phyloP scores from a whole-genome alignment of 92 coral and sea anemone genomes.

The Palythoa caribaeorum region DNA sequence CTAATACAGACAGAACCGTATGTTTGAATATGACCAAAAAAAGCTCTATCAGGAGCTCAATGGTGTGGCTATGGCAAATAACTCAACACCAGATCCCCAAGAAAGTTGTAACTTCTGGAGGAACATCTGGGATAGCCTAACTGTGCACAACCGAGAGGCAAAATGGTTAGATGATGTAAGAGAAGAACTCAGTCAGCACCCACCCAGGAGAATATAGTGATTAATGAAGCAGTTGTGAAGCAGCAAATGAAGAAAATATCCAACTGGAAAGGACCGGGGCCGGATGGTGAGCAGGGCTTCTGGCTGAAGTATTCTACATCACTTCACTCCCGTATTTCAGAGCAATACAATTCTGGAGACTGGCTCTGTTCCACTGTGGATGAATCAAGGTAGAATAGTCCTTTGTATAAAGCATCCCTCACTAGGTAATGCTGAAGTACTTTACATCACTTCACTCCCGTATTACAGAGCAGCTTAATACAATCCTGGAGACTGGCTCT shows the following conservation, averaged over 20 bases:
- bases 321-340: constrained; percentile 34
- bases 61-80: constrained; percentile 3
- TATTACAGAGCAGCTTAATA: constrained; percentile 35
- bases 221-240: constrained; percentile 9
- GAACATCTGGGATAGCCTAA: constrained; percentile 41
- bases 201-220: constrained; percentile 18
- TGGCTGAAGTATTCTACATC: constrained; percentile 51
- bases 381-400: constrained; percentile 54
- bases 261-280: constrained; percentile 60
- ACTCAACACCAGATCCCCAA: constrained; percentile 1
- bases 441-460: constrained; percentile 20
- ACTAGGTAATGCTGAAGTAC: constrained; percentile 53
- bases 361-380: constrained; percentile 48
- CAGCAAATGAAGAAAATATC: constrained; percentile 30
- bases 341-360: constrained; percentile 23
- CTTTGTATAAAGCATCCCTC: constrained; percentile 40
- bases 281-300: constrained; percentile 51
- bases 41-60: constrained; percentile 49
- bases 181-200: constrained; percentile 11
- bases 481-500: constrained; percentile 5
- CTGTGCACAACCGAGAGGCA: constrained; percentile 38
- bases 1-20: constrained; percentile 47
- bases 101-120: constrained; percentile 42
- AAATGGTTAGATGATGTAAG: constrained; percentile 40
- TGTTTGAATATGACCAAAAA: constrained; percentile 52